Conservation (phyloP, 37 sponge, comb jelly and placozoan genomes). For the Sycon ciliatum region DNA sequence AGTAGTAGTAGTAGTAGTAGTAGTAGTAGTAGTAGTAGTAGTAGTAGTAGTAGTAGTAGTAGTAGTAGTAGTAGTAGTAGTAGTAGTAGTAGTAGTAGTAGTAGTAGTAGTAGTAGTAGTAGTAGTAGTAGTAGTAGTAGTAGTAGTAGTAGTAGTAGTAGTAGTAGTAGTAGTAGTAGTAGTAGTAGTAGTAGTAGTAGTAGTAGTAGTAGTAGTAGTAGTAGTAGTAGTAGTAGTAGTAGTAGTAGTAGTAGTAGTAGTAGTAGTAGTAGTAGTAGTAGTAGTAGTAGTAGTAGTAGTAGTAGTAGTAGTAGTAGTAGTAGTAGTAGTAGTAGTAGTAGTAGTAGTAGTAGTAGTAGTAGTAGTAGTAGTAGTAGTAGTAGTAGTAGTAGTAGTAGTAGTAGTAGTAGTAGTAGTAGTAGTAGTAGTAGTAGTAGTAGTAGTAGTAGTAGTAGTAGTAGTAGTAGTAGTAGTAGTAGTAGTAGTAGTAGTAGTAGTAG, state of each 20-base stretch:
- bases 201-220: constrained; percentile 6
- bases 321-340: constrained; percentile 6
- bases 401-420: constrained; percentile 8
- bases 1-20: constrained; percentile 2
- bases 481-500: constrained; percentile 8
- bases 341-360: constrained; percentile 8
- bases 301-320: constrained; percentile 8
- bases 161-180: constrained; percentile 8
- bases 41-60: constrained; percentile 8
- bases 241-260: constrained; percentile 8
- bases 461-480: constrained; percentile 8
- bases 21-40: constrained; percentile 6
- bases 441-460: constrained; percentile 6
- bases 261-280: constrained; percentile 6
- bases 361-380: constrained; percentile 8
- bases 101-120: neutral
- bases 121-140: constrained; percentile 8
- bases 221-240: constrained; percentile 8
- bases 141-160: constrained; percentile 6
- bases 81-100: neutral
- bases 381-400: constrained; percentile 6
- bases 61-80: neutral
- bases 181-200: constrained; percentile 8
- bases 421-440: constrained; percentile 8
- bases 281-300: constrained; percentile 8